Percentiles rank a stretch among this genome's conserved stretches.
phyloP scores from a whole-genome alignment of 53 echinoderm and acorn worm species.

The Glandiceps talaboti region DNA sequence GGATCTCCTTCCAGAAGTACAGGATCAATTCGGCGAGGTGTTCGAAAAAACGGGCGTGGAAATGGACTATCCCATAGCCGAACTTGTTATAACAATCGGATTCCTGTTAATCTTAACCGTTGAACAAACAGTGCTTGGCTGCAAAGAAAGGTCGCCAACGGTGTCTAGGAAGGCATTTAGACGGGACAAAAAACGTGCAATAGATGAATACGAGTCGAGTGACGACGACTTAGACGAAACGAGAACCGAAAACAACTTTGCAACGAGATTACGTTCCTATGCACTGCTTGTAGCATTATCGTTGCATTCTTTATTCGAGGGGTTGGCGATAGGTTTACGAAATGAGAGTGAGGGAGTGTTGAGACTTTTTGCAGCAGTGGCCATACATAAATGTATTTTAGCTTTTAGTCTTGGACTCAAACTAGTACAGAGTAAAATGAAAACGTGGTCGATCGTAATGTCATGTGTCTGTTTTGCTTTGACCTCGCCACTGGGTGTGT shows the following conservation, averaged over 20 bases:
- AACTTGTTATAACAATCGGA: conserved; percentile 15
- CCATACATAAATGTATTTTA: conserved; percentile 46
- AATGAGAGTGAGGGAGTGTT: conserved; percentile 9
- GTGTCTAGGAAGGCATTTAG: background rate
- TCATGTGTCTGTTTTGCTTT: conserved; percentile 26
- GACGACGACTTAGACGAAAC: background rate
- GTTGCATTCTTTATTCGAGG: conserved; percentile 46
- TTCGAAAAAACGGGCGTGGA: background rate
- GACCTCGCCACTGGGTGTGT: conserved; percentile 38
- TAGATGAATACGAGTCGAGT: background rate
- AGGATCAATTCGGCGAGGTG: conserved; percentile 4
- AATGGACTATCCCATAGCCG: conserved; percentile 19
- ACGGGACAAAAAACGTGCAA: background rate
- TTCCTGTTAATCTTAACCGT: conserved; percentile 17
- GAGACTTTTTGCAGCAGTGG: conserved; percentile 27
- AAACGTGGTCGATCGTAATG: background rate
- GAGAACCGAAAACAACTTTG: background rate
- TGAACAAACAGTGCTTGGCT: conserved; percentile 15
- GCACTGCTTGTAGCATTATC: conserved; percentile 26
- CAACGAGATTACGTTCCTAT: conserved; percentile 7
- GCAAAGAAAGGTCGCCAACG: background rate
- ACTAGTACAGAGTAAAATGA: conserved; percentile 12
- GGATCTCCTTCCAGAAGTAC: conserved; percentile 39
- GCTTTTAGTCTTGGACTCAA: conserved; percentile 53
- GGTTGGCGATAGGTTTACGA: conserved; percentile 30